Evolutionary conservation across 2,113 vertebrate species (phyloP).

Genomic region (Polypterus bichir): DNA sequence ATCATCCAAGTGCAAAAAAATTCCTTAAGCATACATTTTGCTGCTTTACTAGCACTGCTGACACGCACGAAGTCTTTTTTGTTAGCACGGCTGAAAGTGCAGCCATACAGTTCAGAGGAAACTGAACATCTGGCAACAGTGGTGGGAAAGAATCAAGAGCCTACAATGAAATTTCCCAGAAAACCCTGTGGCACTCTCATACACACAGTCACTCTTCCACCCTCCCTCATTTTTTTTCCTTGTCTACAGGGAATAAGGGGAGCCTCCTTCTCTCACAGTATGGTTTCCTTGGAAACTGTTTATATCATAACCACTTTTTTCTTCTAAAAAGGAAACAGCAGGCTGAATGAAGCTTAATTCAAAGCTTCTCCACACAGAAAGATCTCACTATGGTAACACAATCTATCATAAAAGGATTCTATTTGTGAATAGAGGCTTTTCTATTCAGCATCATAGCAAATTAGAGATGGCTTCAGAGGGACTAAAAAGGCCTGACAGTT

Average conservation of each 20-base stretch:
- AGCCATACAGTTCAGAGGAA: conserved; percentile 29
- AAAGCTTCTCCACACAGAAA: conserved; percentile 35
- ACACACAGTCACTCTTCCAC: conserved; percentile 29
- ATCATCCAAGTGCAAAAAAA: not conserved
- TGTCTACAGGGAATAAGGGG: conserved; percentile 41
- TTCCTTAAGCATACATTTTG: not conserved
- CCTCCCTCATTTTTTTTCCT: conserved; percentile 38
- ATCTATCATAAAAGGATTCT: conserved; percentile 57
- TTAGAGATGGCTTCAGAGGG: conserved; percentile 35
- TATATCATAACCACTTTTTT: conserved; percentile 51
- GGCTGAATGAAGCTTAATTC: conserved; percentile 42
- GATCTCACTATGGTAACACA: conserved; percentile 64
- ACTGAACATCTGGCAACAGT: conserved; percentile 65
- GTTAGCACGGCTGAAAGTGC: conserved; percentile 7
- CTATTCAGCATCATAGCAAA: conserved; percentile 39
- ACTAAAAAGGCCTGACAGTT: not conserved
- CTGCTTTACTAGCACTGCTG: conserved; percentile 28
- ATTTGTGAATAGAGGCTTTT: conserved; percentile 37
- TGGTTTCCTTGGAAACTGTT: conserved; percentile 61
- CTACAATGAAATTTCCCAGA: conserved; percentile 51
- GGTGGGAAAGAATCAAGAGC: conserved; percentile 40
- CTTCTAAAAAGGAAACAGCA: conserved; percentile 17
- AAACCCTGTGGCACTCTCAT: conserved; percentile 38
- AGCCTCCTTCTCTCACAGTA: conserved; percentile 36
- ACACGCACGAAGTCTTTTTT: conserved; percentile 10